Evolutionary conservation across 2,113 vertebrate species (phyloP).

Genomic region (Ctenomys sociabilis): DNA sequence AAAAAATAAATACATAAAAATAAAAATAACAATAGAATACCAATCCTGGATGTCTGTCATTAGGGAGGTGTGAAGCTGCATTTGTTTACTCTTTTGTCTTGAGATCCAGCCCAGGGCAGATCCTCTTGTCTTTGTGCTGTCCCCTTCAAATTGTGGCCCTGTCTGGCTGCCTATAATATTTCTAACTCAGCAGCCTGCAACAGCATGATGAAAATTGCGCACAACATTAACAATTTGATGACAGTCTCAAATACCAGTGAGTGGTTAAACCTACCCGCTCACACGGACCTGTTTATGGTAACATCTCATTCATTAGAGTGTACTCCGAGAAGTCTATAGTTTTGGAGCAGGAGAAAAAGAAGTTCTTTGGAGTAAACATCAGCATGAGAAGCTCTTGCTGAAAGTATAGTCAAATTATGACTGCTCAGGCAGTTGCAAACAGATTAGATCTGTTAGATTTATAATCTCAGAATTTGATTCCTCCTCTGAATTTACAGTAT

Average conservation of each 20-base stretch:
- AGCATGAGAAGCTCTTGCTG: background rate
- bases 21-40: too few relatives aligned
- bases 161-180: too few relatives aligned
- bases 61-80: too few relatives aligned
- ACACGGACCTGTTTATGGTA: background rate
- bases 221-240: background rate
- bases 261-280: background rate
- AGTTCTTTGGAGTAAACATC: background rate
- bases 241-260: background rate
- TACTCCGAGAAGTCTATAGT: background rate
- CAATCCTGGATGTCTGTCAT: too few relatives aligned
- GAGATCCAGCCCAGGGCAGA: too few relatives aligned
- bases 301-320: background rate
- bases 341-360: background rate
- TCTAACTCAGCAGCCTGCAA: too few relatives aligned
- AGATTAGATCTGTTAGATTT: background rate
- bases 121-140: too few relatives aligned
- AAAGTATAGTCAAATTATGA: background rate
- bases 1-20: too few relatives aligned
- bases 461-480: background rate
- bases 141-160: too few relatives aligned
- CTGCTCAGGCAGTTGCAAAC: background rate
- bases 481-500: background rate
- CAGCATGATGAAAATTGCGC: background rate
- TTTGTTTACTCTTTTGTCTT: too few relatives aligned